Evolutionary conservation across 2,888 invertebrate species (phyloP).

Genomic region (Eurois occulta): DNA sequence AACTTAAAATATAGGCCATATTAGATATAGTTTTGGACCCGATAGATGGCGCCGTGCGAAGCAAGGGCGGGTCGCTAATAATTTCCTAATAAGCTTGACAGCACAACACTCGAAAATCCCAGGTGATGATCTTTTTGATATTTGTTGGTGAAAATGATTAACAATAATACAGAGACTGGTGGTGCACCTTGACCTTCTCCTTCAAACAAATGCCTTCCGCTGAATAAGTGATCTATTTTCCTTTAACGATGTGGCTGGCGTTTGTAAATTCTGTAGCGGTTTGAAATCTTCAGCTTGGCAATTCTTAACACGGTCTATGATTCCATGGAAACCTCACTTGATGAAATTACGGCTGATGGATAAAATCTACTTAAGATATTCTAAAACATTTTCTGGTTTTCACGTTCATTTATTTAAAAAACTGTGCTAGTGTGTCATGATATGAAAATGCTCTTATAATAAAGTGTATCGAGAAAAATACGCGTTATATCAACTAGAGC

Average conservation of each 20-base stretch:
- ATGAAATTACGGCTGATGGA: neutral
- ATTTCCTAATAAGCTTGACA: too few relatives aligned
- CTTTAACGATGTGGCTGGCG: neutral
- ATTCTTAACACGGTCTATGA: neutral
- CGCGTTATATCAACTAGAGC: conserved; percentile 14
- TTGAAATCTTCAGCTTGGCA: neutral
- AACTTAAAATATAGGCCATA: too few relatives aligned
- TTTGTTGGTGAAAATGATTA: too few relatives aligned
- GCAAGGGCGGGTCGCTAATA: too few relatives aligned
- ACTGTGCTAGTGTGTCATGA: conserved; percentile 10
- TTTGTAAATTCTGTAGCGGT: neutral
- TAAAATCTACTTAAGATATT: neutral
- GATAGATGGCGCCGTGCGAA: too few relatives aligned
- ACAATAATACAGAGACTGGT: too few relatives aligned
- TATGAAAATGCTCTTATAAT: conserved; percentile 17
- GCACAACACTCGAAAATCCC: too few relatives aligned
- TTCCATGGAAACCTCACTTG: neutral
- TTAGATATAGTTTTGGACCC: too few relatives aligned
- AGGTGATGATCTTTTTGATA: too few relatives aligned
- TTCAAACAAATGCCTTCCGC: too few relatives aligned
- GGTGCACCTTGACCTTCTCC: too few relatives aligned
- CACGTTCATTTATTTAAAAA: conserved; percentile 2
- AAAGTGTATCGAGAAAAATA: neutral
- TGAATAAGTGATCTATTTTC: too few relatives aligned
- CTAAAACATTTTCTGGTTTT: neutral